A percentile compares a stretch with the other conserved stretches of the same genome.
Evolutionary conservation across 2,888 invertebrate species (phyloP).

Genomic region (Xanthorhoe designata): DNA sequence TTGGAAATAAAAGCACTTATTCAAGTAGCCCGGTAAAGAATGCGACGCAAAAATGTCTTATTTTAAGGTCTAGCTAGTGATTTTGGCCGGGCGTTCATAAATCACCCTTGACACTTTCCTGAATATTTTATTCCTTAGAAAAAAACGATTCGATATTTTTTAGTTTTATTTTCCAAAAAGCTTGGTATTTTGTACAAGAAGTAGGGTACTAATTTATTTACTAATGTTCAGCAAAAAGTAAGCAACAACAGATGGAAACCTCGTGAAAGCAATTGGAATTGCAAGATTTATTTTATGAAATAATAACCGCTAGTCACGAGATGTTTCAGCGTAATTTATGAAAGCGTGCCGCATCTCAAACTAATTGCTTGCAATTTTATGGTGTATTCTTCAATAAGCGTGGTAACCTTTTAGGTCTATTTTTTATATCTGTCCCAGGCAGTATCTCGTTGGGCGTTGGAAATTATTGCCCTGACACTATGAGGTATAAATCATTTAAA

Average conservation of each 20-base stretch:
- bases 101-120: conserved; percentile 37
- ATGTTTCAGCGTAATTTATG: conserved; percentile 2
- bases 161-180: background rate
- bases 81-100: conserved; percentile 35
- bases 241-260: background rate
- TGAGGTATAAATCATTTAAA: too few relatives aligned
- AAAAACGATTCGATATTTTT: conserved; percentile 17
- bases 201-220: background rate
- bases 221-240: background rate
- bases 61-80: conserved; percentile 41
- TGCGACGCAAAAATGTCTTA: conserved; percentile 38
- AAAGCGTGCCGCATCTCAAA: conserved; percentile 1
- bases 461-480: too few relatives aligned
- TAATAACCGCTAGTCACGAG: conserved; percentile 8
- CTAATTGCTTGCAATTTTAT: background rate
- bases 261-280: conserved; percentile 1
- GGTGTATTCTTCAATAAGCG: background rate
- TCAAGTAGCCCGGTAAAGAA: conserved; percentile 26
- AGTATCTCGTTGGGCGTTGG: too few relatives aligned
- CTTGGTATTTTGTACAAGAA: background rate
- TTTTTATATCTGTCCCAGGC: too few relatives aligned
- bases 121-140: conserved; percentile 25
- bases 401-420: too few relatives aligned
- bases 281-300: conserved; percentile 4
- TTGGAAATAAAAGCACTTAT: conserved; percentile 10